Evolutionary conservation across 2,888 invertebrate genomes (phyloP).

Genomic region (Oscheius sp.): DNA sequence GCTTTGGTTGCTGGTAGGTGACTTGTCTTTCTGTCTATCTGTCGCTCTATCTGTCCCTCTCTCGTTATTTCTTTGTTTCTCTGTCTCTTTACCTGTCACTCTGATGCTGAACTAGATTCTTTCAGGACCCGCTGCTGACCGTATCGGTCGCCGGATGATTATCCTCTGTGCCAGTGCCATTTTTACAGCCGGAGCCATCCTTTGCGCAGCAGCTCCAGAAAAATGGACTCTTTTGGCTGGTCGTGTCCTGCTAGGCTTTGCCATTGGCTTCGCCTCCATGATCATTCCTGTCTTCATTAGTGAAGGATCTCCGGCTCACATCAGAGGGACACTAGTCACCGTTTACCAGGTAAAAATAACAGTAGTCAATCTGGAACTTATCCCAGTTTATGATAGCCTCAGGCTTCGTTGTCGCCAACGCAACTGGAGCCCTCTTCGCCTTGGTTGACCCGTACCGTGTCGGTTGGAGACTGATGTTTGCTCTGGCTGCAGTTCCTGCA

Average conservation of each 20-base stretch:
- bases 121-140: conserved; percentile 76
- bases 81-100: not conserved
- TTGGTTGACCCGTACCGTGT: conserved; percentile 72
- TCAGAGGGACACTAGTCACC: conserved; percentile 77
- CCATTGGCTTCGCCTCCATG: conserved; percentile 74
- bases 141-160: conserved; percentile 76
- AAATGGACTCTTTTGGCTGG: conserved; percentile 61
- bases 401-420: conserved; percentile 77
- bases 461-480: conserved; percentile 79
- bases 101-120: not conserved
- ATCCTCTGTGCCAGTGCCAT: conserved; percentile 76
- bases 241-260: conserved; percentile 66
- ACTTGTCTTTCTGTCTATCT: not conserved
- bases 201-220: conserved; percentile 71
- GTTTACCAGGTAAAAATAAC: conserved; percentile 54
- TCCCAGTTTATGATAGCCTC: conserved; percentile 74
- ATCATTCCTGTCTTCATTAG: conserved; percentile 78
- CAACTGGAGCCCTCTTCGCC: conserved; percentile 77
- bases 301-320: conserved; percentile 76
- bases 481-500: conserved; percentile 75
- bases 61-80: not conserved
- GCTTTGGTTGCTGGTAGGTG: conserved; percentile 71
- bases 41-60: not conserved
- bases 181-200: conserved; percentile 76
- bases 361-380: conserved; percentile 76